Base-by-base conservation (phyloP, 2,797 vertebrate genomes). In the Pseudotriccus pelzelni region DNA sequence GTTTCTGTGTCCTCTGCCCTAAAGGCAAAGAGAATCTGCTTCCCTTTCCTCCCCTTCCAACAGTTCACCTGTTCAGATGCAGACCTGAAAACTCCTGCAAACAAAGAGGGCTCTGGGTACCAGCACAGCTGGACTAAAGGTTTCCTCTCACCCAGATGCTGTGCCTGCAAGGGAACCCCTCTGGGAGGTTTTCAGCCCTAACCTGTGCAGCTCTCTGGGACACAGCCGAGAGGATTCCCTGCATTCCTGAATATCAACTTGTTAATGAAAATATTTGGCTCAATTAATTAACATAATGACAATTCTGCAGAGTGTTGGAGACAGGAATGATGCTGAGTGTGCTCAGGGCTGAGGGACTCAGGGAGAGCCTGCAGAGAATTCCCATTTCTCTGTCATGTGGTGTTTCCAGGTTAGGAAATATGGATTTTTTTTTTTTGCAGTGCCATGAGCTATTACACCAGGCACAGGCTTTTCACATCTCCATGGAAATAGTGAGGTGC, bases 201-300 rank as follows among this genome's bases (percentile, higher is more conserved):
- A 64, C 49, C 44, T 53, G 30, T 56, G 64, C 75, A 92, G 9
- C 53, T 78, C 37, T 60, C 49, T 6, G 73, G 56, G 79, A 60
- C 36, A 16, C 44, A 55, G n/a, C 28, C 1, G 3, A 60, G 91
- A 87, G 53, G 79, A 85, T 87, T 93, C 76, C 11, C 82, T 68
- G 49, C 87, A 68, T 94, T 91, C 87, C 64, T 90, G 79, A 47
- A 85, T 69, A 96, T 94, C 60, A 84, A 41, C 74, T 85, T 64
- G 49, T 81, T 93, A 91, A 81, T 82, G 81, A 87, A 90, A 95
- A 84, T 89, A 90, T 93, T 94, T 58, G 46, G 50, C 64, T 68
- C 75, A 91, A 94, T 96, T 95, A 87, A 94, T 93, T 93, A 92
- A 49, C 93, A 68, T 95, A 91, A 93, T 95, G 69, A 88, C 79